Evolutionary conservation across 2,797 vertebrate species (phyloP).

Genomic region (Falco peregrinus): DNA sequence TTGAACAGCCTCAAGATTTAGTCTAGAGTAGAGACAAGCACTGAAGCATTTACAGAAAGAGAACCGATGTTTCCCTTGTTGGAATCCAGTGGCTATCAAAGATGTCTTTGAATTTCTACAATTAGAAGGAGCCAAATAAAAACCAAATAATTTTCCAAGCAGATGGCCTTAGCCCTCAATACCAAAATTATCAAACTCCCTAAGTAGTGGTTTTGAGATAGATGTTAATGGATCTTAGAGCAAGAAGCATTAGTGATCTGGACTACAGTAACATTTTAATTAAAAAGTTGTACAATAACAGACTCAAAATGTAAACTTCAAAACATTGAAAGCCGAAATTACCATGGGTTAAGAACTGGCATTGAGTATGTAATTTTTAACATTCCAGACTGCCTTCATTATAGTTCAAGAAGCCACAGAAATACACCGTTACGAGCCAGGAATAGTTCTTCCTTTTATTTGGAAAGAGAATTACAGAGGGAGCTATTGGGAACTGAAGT

Average conservation of each 20-base stretch:
- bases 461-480: slow-evolving; percentile 84
- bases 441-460: slow-evolving; percentile 85
- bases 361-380: slow-evolving; percentile 63
- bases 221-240: slow-evolving; percentile 18
- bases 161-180: slow-evolving; percentile 24
- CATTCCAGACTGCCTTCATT: slow-evolving; percentile 79
- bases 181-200: slow-evolving; percentile 1
- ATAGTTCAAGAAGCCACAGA: slow-evolving; percentile 79
- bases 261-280: slow-evolving; percentile 52
- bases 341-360: slow-evolving; percentile 72
- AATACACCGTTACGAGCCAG: slow-evolving; percentile 78
- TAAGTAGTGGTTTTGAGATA: slow-evolving; percentile 18
- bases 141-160: slow-evolving; percentile 39
- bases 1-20: background rate
- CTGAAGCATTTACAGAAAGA: background rate
- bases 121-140: slow-evolving; percentile 62
- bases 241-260: slow-evolving; percentile 16
- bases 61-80: slow-evolving; percentile 31
- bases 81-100: slow-evolving; percentile 60
- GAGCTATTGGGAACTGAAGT: slow-evolving; percentile 67
- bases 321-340: slow-evolving; percentile 68
- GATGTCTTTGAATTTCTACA: slow-evolving; percentile 57
- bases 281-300: slow-evolving; percentile 67
- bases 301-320: slow-evolving; percentile 55
- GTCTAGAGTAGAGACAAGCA: background rate